These are phyloP conservation scores for Callionymus lyra DNA, from an alignment of 2,113 vertebrate genomes.

Conservation along the genomic window DNA sequence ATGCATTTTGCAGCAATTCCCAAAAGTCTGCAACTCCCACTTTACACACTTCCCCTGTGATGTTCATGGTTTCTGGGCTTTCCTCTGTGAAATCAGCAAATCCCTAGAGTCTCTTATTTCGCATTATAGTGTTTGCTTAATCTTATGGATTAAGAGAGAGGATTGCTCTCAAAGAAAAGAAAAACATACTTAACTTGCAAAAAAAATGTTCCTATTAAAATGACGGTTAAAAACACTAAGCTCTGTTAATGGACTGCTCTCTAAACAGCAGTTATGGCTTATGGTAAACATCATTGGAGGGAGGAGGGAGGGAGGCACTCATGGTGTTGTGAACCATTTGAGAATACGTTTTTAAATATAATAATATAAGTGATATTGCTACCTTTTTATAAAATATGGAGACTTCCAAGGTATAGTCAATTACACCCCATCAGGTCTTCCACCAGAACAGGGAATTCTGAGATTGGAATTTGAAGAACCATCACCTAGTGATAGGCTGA, in stretches of 20 bases:
- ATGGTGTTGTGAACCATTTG: no score
- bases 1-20: constrained; percentile 1
- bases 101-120: constrained; percentile 44
- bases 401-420: no score
- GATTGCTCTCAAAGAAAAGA: constrained; percentile 33
- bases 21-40: constrained; percentile 13
- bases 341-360: no score
- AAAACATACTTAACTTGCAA: constrained; percentile 11
- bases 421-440: no score
- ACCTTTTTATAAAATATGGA: no score
- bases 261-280: neutral
- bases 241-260: neutral
- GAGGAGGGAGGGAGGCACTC: no score
- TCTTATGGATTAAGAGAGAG: constrained; percentile 40
- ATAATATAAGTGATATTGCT: no score
- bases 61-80: constrained; percentile 30
- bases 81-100: constrained; percentile 31
- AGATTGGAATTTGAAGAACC: no score
- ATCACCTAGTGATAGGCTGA: no score
- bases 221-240: constrained; percentile 1
- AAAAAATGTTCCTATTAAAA: neutral
- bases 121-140: constrained; percentile 44
- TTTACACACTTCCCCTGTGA: constrained; percentile 7
- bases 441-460: no score
- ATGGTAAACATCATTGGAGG: neutral